Conservation (phyloP, 2,113 vertebrate species). For the Siniperca chuatsi region DNA sequence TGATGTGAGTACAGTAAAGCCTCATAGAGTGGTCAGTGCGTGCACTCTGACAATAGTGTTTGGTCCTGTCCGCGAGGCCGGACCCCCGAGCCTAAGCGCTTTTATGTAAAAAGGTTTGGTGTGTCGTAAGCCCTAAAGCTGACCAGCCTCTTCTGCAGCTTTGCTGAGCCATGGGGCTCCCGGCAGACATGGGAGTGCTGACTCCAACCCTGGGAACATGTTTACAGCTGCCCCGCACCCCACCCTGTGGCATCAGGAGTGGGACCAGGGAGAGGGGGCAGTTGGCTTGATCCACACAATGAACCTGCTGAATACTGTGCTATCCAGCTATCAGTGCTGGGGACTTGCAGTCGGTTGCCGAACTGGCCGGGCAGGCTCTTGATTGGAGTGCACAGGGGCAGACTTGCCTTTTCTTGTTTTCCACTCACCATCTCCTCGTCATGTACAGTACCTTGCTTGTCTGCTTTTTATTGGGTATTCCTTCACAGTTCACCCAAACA, state of each 20-base stretch:
- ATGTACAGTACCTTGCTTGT: conserved; percentile 31
- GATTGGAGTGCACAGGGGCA: conserved; percentile 29
- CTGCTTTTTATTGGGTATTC: conserved; percentile 26
- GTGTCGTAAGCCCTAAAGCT: conserved; percentile 78
- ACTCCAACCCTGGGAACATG: conserved; percentile 83
- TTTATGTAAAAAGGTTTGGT: conserved; percentile 78
- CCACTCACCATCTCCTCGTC: conserved; percentile 16
- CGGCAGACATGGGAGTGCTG: conserved; percentile 81
- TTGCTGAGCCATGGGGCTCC: conserved; percentile 85
- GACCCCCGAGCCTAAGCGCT: conserved; percentile 73
- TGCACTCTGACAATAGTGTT: conserved; percentile 73
- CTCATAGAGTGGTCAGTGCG: conserved; percentile 50
- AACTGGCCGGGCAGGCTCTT: conserved; percentile 58
- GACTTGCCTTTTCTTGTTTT: conserved; percentile 29
- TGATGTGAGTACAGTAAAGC: conserved; percentile 66
- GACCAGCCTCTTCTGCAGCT: conserved; percentile 82
- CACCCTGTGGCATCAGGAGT: conserved; percentile 69
- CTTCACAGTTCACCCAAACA: conserved; percentile 12
- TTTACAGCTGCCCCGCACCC: conserved; percentile 79
- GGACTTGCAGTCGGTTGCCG: conserved; percentile 59
- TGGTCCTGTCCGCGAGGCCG: conserved; percentile 57
- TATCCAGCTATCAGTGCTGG: conserved; percentile 62
- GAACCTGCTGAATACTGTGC: conserved; percentile 85
- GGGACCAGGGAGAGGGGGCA: conserved; percentile 21
- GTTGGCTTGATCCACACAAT: conserved; percentile 76